Evolutionary conservation across 1,140 invertebrate species (phyloP).

Genomic region (Rhopalosiphum padi): DNA sequence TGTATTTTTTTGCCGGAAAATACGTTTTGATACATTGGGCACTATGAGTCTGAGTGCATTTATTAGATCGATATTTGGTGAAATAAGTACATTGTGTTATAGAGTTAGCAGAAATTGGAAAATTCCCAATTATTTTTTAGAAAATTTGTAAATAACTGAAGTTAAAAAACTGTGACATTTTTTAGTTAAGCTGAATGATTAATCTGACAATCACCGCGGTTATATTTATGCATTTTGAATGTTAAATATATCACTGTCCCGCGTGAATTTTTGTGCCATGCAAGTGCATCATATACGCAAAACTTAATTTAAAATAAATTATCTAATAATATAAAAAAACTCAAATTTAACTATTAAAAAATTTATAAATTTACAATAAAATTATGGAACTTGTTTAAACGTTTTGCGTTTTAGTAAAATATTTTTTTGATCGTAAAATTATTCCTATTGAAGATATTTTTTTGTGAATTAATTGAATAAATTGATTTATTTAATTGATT

Average conservation of each 20-base stretch:
- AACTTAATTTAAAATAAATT: not conserved
- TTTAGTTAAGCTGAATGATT: not conserved
- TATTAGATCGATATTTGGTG: not conserved
- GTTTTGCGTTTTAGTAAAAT: too few relatives aligned
- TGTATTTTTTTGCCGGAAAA: not conserved
- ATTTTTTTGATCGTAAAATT: too few relatives aligned
- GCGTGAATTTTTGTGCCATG: not conserved
- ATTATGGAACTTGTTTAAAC: too few relatives aligned
- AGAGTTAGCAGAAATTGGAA: not conserved
- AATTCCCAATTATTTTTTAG: not conserved
- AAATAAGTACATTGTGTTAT: too few relatives aligned
- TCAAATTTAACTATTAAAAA: too few relatives aligned
- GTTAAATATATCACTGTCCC: not conserved
- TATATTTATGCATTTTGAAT: not conserved
- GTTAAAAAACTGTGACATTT: not conserved
- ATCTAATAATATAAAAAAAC: not conserved
- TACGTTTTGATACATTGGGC: not conserved
- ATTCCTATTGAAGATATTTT: too few relatives aligned
- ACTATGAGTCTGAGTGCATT: not conserved
- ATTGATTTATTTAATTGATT: not conserved
- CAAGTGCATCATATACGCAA: not conserved
- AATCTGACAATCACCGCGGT: not conserved
- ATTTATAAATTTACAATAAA: too few relatives aligned
- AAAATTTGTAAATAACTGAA: not conserved
- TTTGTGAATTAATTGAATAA: not conserved